Percentiles rank a stretch among this genome's conserved stretches.
Conservation (phyloP, 2,797 vertebrate genomes). For the Chanos chanos region DNA sequence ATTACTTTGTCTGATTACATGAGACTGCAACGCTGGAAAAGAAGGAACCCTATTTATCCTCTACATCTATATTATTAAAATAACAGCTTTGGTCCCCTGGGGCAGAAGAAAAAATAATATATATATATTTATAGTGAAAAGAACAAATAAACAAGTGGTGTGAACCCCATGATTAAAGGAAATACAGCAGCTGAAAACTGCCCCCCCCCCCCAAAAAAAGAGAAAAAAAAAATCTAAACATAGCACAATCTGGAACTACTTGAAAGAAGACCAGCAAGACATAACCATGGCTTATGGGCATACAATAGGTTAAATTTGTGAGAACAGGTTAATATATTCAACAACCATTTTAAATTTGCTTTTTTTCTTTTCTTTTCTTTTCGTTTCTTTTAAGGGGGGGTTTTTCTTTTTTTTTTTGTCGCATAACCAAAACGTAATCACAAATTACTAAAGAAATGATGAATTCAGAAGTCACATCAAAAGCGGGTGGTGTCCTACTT, state of each 20-base stretch:
- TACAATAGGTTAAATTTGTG: constrained; percentile 21
- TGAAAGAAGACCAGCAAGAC: constrained; percentile 8
- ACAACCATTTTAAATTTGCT: constrained; percentile 4
- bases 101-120: background rate
- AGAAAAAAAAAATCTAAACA: background rate
- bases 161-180: background rate
- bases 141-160: background rate
- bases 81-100: no score
- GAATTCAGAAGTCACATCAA: constrained; percentile 69
- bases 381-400: background rate
- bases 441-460: constrained; percentile 53
- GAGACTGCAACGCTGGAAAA: no score
- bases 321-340: constrained; percentile 18
- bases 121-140: background rate
- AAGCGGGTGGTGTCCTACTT: constrained; percentile 95
- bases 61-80: no score
- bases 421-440: constrained; percentile 36
- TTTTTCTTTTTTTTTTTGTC: constrained; percentile 23
- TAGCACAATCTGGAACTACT: background rate
- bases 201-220: background rate
- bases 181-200: background rate
- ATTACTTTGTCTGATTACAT: no score
- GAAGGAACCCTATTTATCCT: no score
- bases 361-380: background rate
- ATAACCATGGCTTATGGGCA: constrained; percentile 52